Conservation (phyloP, 2,888 invertebrate genomes). For the Dichetophora obliterata region DNA sequence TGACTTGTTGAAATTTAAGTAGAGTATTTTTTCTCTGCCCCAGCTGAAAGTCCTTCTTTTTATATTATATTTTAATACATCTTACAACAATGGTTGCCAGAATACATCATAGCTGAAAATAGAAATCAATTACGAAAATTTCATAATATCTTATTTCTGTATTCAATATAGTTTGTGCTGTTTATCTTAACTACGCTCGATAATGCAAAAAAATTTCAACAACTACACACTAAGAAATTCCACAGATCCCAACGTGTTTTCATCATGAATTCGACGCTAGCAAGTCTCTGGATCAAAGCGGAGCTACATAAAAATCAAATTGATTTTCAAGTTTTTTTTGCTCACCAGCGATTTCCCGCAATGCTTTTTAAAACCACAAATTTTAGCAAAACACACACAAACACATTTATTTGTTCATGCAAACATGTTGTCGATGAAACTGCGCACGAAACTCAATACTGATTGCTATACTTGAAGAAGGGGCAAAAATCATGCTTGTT, state of each 20-base stretch:
- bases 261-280: conserved; percentile 10
- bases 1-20: no score
- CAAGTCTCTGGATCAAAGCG: conserved; percentile 20
- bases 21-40: no score
- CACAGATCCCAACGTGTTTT: background rate
- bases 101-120: background rate
- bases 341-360: background rate
- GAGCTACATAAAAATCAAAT: conserved; percentile 35
- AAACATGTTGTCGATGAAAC: background rate
- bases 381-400: background rate
- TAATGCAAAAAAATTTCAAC: background rate
- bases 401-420: background rate
- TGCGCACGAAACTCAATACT: background rate
- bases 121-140: background rate
- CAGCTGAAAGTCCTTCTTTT: no score
- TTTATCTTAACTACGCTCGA: background rate
- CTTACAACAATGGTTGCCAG: background rate
- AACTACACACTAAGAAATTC: background rate
- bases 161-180: background rate
- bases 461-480: background rate
- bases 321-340: background rate
- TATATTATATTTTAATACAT: background rate
- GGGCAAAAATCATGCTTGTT: background rate
- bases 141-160: background rate
- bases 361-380: background rate